A percentile compares a stretch with the other conserved stretches of the same genome.
These are phyloP conservation scores for Bungarus multicinctus DNA, from an alignment of 2,113 vertebrate species.

Conservation along the genomic window DNA sequence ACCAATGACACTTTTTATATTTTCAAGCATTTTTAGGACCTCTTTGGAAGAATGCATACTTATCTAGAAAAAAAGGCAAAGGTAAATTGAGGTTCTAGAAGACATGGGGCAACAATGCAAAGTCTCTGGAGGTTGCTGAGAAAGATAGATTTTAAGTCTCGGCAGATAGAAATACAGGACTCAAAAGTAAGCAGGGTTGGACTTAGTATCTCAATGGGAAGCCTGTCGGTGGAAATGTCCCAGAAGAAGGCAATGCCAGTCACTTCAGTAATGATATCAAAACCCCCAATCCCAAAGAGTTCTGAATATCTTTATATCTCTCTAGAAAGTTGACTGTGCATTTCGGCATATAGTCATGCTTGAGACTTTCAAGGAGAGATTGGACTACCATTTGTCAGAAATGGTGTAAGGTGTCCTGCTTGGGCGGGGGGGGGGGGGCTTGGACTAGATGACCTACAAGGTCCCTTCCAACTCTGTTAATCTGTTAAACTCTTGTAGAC, in stretches of 20 bases:
- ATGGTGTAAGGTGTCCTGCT: too few species aligned
- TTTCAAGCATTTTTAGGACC: background rate
- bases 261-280: background rate
- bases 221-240: background rate
- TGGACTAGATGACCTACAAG: too few species aligned
- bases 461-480: too few species aligned
- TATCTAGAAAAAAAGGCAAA: background rate
- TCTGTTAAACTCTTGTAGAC: too few species aligned
- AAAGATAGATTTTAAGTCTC: background rate
- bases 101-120: background rate
- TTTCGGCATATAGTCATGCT: too few species aligned
- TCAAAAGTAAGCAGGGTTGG: background rate
- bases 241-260: background rate
- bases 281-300: background rate
- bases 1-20: background rate
- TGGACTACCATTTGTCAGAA: too few species aligned
- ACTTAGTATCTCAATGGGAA: background rate
- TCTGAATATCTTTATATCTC: background rate
- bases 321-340: background rate
- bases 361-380: too few species aligned
- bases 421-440: too few species aligned
- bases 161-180: background rate
- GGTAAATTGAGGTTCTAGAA: background rate
- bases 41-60: background rate
- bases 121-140: background rate